Conservation (phyloP, 1,140 invertebrate genomes). For the Pseudoatta argentina region DNA sequence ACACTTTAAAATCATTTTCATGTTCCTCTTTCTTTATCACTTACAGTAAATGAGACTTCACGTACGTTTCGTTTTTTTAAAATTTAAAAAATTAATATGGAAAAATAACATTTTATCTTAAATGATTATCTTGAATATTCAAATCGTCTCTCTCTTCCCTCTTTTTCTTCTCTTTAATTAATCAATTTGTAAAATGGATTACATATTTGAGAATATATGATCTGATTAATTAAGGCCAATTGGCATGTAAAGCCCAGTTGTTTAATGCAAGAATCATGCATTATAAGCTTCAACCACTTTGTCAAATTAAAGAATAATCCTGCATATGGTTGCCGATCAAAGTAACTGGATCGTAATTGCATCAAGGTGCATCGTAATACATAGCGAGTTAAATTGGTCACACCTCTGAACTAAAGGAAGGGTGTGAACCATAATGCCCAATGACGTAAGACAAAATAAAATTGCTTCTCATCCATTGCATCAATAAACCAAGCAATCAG, state of each 20-base stretch:
- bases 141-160: not conserved
- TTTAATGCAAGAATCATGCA: conserved; percentile 56
- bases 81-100: not conserved
- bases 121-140: conserved; percentile 5
- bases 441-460: conserved; percentile 60
- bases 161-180: not conserved
- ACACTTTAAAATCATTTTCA: not conserved
- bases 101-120: not conserved
- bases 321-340: conserved; percentile 62
- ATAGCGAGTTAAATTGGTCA: conserved; percentile 69
- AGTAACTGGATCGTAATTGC: conserved; percentile 46
- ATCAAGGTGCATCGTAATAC: conserved; percentile 32
- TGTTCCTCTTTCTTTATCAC: not conserved
- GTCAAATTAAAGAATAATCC: conserved; percentile 68
- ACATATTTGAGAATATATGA: not conserved
- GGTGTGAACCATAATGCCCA: conserved; percentile 58
- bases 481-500: conserved; percentile 21
- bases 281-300: conserved; percentile 66
- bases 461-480: conserved; percentile 40
- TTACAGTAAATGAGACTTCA: not conserved
- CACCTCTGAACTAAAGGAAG: conserved; percentile 79
- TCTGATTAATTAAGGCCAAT: conserved; percentile 47
- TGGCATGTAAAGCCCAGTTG: conserved; percentile 38
- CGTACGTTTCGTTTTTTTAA: not conserved
- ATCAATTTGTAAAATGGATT: conserved; percentile 13